Base-by-base conservation (phyloP, 2,113 vertebrate genomes). In the Balaeniceps rex region DNA sequence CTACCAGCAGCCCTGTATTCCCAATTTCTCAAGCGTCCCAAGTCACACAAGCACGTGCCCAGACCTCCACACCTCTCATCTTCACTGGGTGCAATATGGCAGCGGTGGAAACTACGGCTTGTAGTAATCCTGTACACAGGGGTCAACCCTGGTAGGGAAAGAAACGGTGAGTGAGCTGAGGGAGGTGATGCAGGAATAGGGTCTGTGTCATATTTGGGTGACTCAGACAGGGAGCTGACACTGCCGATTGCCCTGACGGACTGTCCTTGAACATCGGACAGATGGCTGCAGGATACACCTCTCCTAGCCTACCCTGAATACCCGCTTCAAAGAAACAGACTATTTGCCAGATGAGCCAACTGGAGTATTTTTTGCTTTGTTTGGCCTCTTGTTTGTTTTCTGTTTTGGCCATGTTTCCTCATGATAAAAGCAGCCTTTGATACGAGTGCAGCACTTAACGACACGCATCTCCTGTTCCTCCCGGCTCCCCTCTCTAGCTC, bases 31-130 rank as follows among this genome's bases (percentile, higher is more conserved):
- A 36, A n/a, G 31, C 4, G 3, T 16, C 66, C 26, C 23, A 29
- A 34, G 28, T 22, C 24, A n/a, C 40, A 19, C 1, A 1, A 25
- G n/a, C 0, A 2, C 0, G 0, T 9, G 42, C 24, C 38, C 68
- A 65, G 40, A 23, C 6, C 19, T 24, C 18, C 68, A 5, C 31
- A 11, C 5, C 19, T 44, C 29, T 76, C 33, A 3, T 3, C 23
- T n/a, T 33, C 40, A 2, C 18, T 3, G 21, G 14, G 52, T 38
- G 40, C 36, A 4, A 1, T 3, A 4, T 0, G 2, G 58, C 10
- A 38, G 25, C 1, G 0, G 19, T 42, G 52, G 44, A 47, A 64
- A 54, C 14, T 11, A 7, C 16, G 33, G 36, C 36, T 36, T 7
- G 11, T 4, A 17, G 14, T 38, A 36, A 34, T 12, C 29, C 57